Conservation (phyloP, 2,888 invertebrate species). For the Diloba caeruleocephala region DNA sequence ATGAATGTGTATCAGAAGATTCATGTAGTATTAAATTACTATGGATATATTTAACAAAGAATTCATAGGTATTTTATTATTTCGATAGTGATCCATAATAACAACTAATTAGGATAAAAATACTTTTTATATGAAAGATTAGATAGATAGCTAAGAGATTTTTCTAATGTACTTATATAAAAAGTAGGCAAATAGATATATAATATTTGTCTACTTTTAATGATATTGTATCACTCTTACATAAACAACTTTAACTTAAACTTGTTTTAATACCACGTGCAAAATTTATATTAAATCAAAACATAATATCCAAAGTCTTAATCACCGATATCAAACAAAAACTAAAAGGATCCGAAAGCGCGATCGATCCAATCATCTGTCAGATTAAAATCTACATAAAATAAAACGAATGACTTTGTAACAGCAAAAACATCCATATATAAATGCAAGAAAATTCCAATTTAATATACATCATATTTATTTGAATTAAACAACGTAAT, state of each 20-base stretch:
- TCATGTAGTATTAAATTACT: slow-evolving; percentile 13
- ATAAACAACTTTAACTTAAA: not conserved
- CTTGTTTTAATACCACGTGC: not conserved
- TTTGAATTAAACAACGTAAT: slow-evolving; percentile 51
- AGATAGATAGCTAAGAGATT: no score
- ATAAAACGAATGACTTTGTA: slow-evolving; percentile 34
- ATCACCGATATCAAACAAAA: slow-evolving; percentile 19
- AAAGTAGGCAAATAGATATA: no score
- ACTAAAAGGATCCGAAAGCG: slow-evolving; percentile 23
- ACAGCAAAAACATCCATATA: slow-evolving; percentile 34
- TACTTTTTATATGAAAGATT: no score
- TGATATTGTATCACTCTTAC: no score
- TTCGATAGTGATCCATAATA: no score
- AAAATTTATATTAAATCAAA: slow-evolving; percentile 10
- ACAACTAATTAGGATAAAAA: no score
- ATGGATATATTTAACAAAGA: no score
- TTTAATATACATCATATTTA: slow-evolving; percentile 43
- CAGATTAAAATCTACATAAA: slow-evolving; percentile 55
- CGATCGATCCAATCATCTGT: slow-evolving; percentile 50
- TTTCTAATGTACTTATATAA: no score
- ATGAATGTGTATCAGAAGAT: slow-evolving; percentile 31
- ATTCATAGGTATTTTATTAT: no score
- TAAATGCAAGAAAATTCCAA: slow-evolving; percentile 33
- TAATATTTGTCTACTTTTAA: no score
- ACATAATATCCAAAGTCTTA: slow-evolving; percentile 14